Evolutionary conservation across 2,113 vertebrate species (phyloP).

Genomic region (Uria lomvia): DNA sequence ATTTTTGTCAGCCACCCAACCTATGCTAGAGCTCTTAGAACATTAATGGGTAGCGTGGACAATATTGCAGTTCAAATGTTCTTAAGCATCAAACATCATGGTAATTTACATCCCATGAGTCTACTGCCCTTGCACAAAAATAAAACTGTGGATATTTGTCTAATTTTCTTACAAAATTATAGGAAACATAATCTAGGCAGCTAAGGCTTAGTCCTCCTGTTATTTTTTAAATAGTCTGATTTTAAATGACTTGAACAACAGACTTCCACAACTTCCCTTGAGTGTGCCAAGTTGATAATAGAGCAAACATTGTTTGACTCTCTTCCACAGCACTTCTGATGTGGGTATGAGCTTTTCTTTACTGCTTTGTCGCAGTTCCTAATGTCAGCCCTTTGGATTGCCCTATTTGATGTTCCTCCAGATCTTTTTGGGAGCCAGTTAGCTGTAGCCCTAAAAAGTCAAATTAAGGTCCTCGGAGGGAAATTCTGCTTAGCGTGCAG

Average conservation of each 20-base stretch:
- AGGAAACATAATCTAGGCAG: neutral
- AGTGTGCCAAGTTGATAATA: conserved; percentile 25
- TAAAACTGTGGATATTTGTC: neutral
- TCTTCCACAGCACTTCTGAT: neutral
- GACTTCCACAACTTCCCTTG: conserved; percentile 25
- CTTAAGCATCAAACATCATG: neutral
- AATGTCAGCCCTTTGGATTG: neutral
- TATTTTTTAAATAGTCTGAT: conserved; percentile 1
- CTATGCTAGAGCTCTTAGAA: neutral
- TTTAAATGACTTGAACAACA: conserved; percentile 17
- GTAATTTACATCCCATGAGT: neutral
- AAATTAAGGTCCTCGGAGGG: neutral
- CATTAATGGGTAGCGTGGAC: neutral
- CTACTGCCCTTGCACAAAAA: neutral
- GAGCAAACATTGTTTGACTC: neutral
- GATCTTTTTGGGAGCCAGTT: neutral
- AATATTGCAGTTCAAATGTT: neutral
- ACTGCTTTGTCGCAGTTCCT: neutral
- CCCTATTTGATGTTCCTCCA: neutral
- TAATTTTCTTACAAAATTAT: neutral
- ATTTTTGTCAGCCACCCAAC: neutral
- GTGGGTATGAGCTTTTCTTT: neutral
- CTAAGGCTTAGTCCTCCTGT: neutral
- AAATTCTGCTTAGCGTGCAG: neutral
- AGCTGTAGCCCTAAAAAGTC: neutral